Evolutionary conservation across 2,888 invertebrate genomes (phyloP).

Genomic region (Tachina grossa): DNA sequence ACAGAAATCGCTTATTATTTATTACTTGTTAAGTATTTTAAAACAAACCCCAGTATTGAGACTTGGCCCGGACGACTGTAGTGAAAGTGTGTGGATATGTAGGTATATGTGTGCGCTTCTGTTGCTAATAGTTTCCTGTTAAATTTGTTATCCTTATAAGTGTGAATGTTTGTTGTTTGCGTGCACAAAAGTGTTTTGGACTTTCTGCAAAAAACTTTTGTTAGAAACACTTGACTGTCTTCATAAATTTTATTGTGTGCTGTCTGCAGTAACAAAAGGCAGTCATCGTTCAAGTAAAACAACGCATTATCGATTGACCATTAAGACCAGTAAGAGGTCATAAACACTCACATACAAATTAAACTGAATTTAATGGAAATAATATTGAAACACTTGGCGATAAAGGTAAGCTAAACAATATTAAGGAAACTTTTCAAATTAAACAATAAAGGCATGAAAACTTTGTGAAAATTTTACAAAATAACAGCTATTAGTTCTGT

Average conservation of each 20-base stretch:
- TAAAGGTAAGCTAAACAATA: background rate
- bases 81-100: background rate
- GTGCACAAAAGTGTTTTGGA: conserved; percentile 20
- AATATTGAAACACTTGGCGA: background rate
- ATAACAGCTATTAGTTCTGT: background rate
- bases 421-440: conserved; percentile 30
- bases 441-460: conserved; percentile 14
- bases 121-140: conserved; percentile 20
- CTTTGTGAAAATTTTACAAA: background rate
- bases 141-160: conserved; percentile 18
- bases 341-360: background rate
- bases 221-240: conserved; percentile 51
- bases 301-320: conserved; percentile 50
- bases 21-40: conserved; percentile 18
- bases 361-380: background rate
- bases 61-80: background rate
- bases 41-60: background rate
- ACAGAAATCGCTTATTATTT: conserved; percentile 46
- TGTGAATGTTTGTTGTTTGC: conserved; percentile 9
- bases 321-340: background rate
- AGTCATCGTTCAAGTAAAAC: conserved; percentile 28
- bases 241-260: conserved; percentile 13
- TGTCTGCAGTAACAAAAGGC: background rate
- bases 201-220: conserved; percentile 29
- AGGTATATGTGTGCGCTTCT: background rate